Base-by-base conservation (phyloP, 2,113 vertebrate species). In the Caranx melampygus region DNA sequence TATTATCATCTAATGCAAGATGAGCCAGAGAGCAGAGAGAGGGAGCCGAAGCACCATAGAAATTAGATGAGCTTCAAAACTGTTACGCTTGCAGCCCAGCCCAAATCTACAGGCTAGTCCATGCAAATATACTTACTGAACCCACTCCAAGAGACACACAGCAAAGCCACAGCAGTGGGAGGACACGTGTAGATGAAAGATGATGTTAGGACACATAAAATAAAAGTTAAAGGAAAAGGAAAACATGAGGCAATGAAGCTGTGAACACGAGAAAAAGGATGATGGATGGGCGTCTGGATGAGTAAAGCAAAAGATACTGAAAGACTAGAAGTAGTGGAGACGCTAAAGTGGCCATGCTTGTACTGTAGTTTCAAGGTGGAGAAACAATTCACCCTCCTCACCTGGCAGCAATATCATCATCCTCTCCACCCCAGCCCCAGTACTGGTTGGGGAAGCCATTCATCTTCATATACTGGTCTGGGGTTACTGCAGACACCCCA, bases 401-500 rank as follows among this genome's bases (percentile, higher is more conserved):
- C 97, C 97, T 96, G 83, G 96, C 94, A 60, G 97, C 97, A 0
- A 99, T 98, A 91, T 99, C 97, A 0, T 99, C 97, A 20, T 99
- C 97, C 83, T 99, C 97, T 0, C 97, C 97, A 0, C 97, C 97
- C 97, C 97, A 98, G 51, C 97, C 97, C 97, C 97, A 98, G 80
- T 98, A 99, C 75, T 96, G 96, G 9, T 99, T 99, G 42, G 97
- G 97, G 78, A 99, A 99, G 83, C 97, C 97, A 0, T 99, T 99
- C 93, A 99, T 99, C 92, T 96, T 98, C 93, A 99, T 95, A 77
- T 97, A 98, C 93, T 99, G 97, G 73, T 98, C 96, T 0, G 97
- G 97, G 57, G 97, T 99, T 52, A 99, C 92, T 0, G 97, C 97
- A 0, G 97, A 99, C 26, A 98, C 97, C 0, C 97, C 97, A 13